Evolutionary conservation across 2,797 vertebrate species (phyloP).

Genomic region (Glyptemys insculpta): DNA sequence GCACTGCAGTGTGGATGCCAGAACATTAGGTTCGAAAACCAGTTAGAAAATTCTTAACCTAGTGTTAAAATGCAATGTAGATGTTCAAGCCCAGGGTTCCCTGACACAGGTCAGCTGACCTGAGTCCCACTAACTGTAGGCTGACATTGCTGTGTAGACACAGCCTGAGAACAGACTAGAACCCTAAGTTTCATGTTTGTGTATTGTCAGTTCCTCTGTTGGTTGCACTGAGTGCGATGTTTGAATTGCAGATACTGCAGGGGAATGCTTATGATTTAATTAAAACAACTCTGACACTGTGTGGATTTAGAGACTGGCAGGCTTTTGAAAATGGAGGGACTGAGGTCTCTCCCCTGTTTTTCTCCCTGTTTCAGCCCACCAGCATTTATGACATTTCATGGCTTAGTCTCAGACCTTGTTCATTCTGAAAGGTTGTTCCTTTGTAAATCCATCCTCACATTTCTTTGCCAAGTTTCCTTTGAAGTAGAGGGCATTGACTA

Average conservation of each 20-base stretch:
- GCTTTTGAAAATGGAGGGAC: not conserved
- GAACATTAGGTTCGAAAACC: too few relatives aligned
- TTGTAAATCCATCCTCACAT: too few relatives aligned
- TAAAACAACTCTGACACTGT: not conserved
- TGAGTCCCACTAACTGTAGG: not conserved
- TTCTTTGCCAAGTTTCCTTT: too few relatives aligned
- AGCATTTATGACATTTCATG: not conserved
- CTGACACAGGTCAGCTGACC: too few relatives aligned
- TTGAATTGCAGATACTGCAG: not conserved
- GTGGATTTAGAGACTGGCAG: not conserved
- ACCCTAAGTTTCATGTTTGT: not conserved
- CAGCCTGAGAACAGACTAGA: not conserved
- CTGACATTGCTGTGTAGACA: not conserved
- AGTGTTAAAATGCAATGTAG: too few relatives aligned
- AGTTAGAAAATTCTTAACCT: too few relatives aligned
- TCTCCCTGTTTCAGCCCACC: not conserved
- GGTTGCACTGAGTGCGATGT: not conserved
- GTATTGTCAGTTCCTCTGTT: not conserved
- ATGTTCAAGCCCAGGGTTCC: too few relatives aligned
- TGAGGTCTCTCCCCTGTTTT: not conserved
- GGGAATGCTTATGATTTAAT: not conserved
- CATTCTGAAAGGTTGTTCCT: too few relatives aligned
- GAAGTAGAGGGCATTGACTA: too few relatives aligned
- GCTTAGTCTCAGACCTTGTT: too few relatives aligned
- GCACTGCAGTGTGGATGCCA: not conserved